A percentile compares a stretch with the other conserved stretches of the same genome.
phyloP scores from a whole-genome alignment of 2,113 vertebrate species.

The Chloropsis cyanopogon region DNA sequence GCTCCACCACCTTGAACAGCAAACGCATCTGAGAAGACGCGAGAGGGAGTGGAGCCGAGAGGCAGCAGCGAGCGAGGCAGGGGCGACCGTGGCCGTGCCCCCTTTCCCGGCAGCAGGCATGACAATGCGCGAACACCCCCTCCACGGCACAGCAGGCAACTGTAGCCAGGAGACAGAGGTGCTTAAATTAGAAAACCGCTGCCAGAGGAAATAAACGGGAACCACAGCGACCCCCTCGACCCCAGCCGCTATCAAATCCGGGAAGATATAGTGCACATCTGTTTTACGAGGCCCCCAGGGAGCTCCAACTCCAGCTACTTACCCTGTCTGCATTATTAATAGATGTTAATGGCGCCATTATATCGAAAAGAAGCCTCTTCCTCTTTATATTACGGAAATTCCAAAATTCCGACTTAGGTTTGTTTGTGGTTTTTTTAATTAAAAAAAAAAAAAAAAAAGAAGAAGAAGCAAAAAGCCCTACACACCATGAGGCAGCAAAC shows the following conservation, averaged over 20 bases:
- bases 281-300: constrained; percentile 73
- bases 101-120: constrained; percentile 9
- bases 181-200: constrained; percentile 62
- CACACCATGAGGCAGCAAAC: background rate
- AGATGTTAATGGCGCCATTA: constrained; percentile 85
- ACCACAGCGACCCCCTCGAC: constrained; percentile 69
- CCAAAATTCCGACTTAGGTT: constrained; percentile 58
- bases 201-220: constrained; percentile 75
- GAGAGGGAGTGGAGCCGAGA: fast-evolving
- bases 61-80: background rate
- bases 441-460: background rate
- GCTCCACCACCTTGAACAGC: background rate
- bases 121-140: constrained; percentile 37
- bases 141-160: constrained; percentile 39
- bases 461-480: background rate
- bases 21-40: background rate
- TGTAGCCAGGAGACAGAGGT: constrained; percentile 66
- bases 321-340: constrained; percentile 85
- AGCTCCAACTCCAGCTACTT: constrained; percentile 75
- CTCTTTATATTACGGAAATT: constrained; percentile 71
- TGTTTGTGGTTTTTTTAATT: background rate
- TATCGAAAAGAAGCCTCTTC: constrained; percentile 69
- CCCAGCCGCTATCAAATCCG: constrained; percentile 71
- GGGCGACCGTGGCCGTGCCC: background rate
- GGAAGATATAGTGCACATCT: constrained; percentile 77